Evolutionary conservation across 2,113 vertebrate genomes (phyloP), one percentile per base, ranked within the genome.

Genomic region (Apeltes quadracus): DNA sequence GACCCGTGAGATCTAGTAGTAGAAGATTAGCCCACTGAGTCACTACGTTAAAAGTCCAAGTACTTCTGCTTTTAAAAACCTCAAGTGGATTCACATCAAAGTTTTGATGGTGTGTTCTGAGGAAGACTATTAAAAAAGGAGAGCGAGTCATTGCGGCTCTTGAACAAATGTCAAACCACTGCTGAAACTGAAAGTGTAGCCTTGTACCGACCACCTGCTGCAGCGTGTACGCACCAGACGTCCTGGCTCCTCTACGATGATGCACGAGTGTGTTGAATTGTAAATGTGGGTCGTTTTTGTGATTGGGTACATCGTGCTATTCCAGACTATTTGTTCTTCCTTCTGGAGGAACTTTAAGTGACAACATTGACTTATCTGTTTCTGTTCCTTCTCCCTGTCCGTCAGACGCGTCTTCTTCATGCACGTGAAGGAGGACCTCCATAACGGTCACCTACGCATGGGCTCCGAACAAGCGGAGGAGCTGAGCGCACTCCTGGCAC

Each of bases 381-480:
- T 16, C 2, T 32, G 15, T 16, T 46, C 44, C 27, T 3, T 29
- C 22, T 15, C 44, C 38, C 32, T 58, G 0, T 36, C 84, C 88
- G 7, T 2, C 90, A 99, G 98, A 83, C 96, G 96, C 44, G 91
- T 97, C 82, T 99, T 98, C 90, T 99, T 98, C 92, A 93, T 93
- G 89, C 98, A 99, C 27, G 95, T 99, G 85, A 98, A 95, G 78
- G 98, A 99, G 89, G 95, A 98, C 90, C 96, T 99, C 51, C 91
- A 97, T 8, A 92, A 95, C 14, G 96, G 97, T 51, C 96, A 96
- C 83, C 94, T 99, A 62, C 95, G 94, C 9, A 98, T 97, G 88
- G 94, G 94, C 69, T 93, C 95, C 0, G 96, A 98, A 68, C 95
- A 96, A 78, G 96, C 97, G 0, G 91, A 96, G 86, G 96, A 96